These are phyloP conservation scores for Labeo rohita DNA, from an alignment of 2,113 vertebrate species.

Conservation along the genomic window DNA sequence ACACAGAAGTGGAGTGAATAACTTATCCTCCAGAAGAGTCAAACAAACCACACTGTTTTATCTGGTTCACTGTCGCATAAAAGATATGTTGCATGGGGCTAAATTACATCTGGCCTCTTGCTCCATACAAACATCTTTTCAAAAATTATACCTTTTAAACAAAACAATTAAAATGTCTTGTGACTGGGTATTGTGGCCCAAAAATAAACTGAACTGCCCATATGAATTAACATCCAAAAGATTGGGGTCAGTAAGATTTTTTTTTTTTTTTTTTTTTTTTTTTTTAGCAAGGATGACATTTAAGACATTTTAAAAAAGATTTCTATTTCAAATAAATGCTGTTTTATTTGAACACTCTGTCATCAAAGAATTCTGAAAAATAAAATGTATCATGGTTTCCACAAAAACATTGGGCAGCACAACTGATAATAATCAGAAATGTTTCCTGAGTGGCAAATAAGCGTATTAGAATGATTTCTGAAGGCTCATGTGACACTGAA, in stretches of 20 bases:
- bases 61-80: background rate
- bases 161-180: background rate
- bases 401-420: too few relatives aligned
- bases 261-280: background rate
- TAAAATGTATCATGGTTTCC: too few relatives aligned
- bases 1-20: background rate
- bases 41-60: background rate
- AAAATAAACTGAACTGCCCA: background rate
- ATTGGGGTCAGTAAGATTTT: background rate
- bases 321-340: too few relatives aligned
- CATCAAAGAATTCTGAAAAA: too few relatives aligned
- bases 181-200: background rate
- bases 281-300: background rate
- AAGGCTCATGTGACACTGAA: conserved; percentile 1
- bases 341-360: too few relatives aligned
- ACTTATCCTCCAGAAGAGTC: background rate
- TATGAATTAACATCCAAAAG: background rate
- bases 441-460: background rate
- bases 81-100: background rate
- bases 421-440: background rate
- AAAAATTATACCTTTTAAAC: background rate
- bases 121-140: background rate
- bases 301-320: background rate
- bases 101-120: background rate
- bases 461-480: background rate